Conservation (phyloP, 2,113 vertebrate genomes). For the Seriola quinqueradiata region DNA sequence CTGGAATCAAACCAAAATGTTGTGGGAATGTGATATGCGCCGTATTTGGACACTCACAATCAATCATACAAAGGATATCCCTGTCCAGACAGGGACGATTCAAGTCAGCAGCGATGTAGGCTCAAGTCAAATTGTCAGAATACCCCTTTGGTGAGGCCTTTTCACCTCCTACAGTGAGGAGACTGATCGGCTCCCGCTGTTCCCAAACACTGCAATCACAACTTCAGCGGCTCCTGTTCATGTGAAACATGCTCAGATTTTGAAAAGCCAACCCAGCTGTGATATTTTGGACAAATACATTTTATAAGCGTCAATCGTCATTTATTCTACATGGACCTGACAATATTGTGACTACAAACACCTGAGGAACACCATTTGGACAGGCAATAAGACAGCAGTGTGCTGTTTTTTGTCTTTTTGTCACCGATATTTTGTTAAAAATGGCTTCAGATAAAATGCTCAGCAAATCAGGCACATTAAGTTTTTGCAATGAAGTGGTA, state of each 20-base stretch:
- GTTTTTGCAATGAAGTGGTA: neutral
- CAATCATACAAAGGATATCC: neutral
- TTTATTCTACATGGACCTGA: neutral
- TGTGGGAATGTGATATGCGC: neutral
- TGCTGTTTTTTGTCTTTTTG: neutral
- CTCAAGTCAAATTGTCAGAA: neutral
- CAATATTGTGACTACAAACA: neutral
- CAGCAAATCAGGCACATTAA: neutral
- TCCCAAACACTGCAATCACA: conserved; percentile 29
- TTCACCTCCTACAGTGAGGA: conserved; percentile 18
- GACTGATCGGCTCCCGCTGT: conserved; percentile 10
- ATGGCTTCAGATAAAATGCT: no score
- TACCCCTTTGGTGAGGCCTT: neutral
- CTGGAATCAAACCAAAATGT: neutral
- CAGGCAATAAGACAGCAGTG: neutral
- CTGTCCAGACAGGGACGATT: neutral
- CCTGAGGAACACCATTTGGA: neutral
- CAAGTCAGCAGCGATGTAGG: neutral
- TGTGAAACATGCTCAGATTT: conserved; percentile 4
- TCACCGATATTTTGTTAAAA: neutral
- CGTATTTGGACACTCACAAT: neutral
- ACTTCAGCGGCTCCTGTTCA: neutral
- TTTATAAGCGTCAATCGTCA: neutral
- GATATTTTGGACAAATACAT: neutral
- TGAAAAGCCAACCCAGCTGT: neutral